phyloP scores from a whole-genome alignment of 2,113 vertebrate species.

The Urocitellus parryii region DNA sequence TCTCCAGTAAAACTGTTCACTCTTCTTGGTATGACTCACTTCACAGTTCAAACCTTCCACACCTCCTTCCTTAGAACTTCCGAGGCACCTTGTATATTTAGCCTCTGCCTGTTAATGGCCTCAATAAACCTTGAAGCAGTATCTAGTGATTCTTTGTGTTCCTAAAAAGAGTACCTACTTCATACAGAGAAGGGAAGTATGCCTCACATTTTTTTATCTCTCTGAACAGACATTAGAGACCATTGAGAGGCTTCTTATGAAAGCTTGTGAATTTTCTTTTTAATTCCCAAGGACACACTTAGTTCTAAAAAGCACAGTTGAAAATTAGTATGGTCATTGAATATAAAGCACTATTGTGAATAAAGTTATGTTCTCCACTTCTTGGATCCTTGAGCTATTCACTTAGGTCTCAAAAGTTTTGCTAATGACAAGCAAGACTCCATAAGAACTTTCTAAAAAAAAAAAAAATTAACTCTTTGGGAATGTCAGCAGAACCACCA shows the following conservation, averaged over 20 bases:
- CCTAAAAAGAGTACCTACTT: background rate
- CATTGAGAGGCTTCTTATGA: constrained; percentile 2
- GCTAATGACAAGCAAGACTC: background rate
- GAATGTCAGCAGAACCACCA: background rate
- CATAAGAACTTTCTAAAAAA: background rate
- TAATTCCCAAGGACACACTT: background rate
- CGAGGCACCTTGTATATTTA: background rate
- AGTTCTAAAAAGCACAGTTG: constrained; percentile 16
- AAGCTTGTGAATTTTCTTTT: background rate
- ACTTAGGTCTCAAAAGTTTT: background rate
- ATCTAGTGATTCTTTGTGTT: constrained; percentile 46
- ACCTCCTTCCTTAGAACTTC: background rate
- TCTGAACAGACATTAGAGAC: constrained; percentile 28
- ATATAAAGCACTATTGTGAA: background rate
- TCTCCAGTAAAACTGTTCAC: background rate
- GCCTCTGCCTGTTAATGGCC: background rate
- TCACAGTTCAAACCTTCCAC: background rate
- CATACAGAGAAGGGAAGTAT: background rate
- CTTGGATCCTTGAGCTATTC: background rate
- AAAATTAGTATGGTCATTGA: background rate
- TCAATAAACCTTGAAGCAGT: background rate
- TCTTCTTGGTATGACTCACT: background rate
- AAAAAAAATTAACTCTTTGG: background rate
- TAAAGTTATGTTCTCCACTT: background rate
- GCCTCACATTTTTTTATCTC: constrained; percentile 32